Percentiles rank a stretch among this genome's conserved stretches.
phyloP scores from a whole-genome alignment of 1,140 invertebrate genomes.

The Bombus difficillimus region DNA sequence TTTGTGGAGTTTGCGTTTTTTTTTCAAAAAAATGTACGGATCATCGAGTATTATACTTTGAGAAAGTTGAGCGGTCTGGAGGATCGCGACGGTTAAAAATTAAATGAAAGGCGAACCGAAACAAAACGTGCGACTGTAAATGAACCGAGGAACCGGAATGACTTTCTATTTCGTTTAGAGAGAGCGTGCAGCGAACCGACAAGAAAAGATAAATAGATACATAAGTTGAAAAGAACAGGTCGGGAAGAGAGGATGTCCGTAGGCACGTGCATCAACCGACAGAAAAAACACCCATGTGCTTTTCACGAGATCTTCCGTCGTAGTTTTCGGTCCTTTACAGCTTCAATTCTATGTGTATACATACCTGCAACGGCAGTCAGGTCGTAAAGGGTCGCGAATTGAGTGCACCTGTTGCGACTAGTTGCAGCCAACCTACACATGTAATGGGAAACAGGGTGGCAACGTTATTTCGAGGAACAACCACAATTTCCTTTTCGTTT shows the following conservation, averaged over 20 bases:
- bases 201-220: slow-evolving; percentile 17
- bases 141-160: slow-evolving; percentile 3
- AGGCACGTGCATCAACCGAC: neutral
- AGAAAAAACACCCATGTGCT: slow-evolving; percentile 2
- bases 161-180: slow-evolving; percentile 16
- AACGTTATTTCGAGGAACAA: slow-evolving; percentile 1
- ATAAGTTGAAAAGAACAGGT: slow-evolving; percentile 5
- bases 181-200: neutral
- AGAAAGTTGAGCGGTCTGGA: neutral
- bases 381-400: slow-evolving; percentile 65
- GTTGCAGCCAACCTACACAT: slow-evolving; percentile 36
- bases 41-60: neutral
- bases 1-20: neutral
- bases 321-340: slow-evolving; percentile 20
- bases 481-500: too few species aligned
- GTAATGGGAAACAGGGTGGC: slow-evolving; percentile 3
- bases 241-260: neutral
- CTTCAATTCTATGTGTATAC: neutral
- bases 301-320: slow-evolving; percentile 34
- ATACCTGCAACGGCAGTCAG: slow-evolving; percentile 36
- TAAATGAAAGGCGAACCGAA: neutral
- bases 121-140: neutral
- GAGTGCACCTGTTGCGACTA: slow-evolving; percentile 68
- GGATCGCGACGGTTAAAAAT: neutral
- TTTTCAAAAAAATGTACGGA: neutral